These are phyloP conservation scores for Brachyhypopomus occidentalis DNA, from an alignment of 2,113 vertebrate species.

Conservation along the genomic window DNA sequence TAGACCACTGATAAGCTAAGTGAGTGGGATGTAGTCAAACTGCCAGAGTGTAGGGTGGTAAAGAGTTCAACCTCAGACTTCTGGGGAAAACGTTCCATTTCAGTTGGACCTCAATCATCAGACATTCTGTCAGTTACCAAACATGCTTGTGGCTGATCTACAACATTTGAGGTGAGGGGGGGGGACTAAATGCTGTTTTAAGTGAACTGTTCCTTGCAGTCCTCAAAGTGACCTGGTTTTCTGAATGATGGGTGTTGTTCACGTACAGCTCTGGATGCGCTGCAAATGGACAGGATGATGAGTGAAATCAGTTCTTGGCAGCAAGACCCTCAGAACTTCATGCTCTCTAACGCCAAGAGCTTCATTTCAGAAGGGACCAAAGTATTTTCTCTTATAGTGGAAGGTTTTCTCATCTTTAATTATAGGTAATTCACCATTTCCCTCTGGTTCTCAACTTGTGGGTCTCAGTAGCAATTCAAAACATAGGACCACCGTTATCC, in stretches of 20 bases:
- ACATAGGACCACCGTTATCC: background rate
- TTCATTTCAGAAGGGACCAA: slow-evolving; percentile 7
- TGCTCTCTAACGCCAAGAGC: slow-evolving; percentile 22
- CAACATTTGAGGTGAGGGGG: too few species aligned
- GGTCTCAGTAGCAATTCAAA: background rate
- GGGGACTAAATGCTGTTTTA: too few species aligned
- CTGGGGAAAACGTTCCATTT: too few species aligned
- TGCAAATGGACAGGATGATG: slow-evolving; percentile 92
- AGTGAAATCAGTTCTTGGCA: slow-evolving; percentile 73
- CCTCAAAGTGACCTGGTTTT: background rate
- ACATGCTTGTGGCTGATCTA: too few species aligned
- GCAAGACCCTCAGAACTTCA: slow-evolving; percentile 62
- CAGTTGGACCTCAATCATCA: too few species aligned
- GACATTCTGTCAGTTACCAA: too few species aligned
- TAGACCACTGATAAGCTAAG: too few species aligned
- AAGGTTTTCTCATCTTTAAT: slow-evolving; percentile 94
- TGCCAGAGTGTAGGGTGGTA: too few species aligned
- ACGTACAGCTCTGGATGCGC: slow-evolving; percentile 81
- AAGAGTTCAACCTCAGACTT: too few species aligned
- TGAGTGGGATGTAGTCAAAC: too few species aligned
- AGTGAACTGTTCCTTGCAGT: too few species aligned
- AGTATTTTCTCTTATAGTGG: slow-evolving; percentile 82
- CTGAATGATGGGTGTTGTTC: background rate
- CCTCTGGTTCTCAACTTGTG: background rate
- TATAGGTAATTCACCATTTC: slow-evolving; percentile 77